Percentiles rank a stretch among this genome's conserved stretches.
phyloP scores from a whole-genome alignment of 1,140 invertebrate species.

The Tribolium madens region DNA sequence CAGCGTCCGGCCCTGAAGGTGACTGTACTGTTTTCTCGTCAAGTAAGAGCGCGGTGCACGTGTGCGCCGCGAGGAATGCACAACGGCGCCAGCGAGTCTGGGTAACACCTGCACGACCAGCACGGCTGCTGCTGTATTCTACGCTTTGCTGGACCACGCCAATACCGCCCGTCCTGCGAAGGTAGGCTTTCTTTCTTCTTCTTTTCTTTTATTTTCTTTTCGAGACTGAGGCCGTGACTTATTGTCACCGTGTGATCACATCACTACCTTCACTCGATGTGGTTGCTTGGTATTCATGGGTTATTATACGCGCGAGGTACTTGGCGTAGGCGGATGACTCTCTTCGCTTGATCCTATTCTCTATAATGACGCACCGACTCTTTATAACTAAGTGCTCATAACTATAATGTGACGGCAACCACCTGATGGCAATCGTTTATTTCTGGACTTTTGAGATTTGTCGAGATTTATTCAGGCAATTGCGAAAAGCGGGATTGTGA shows the following conservation, averaged over 20 bases:
- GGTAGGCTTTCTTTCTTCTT: slow-evolving; percentile 46
- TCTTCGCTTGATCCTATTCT: neutral
- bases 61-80: slow-evolving; percentile 59
- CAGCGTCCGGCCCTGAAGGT: slow-evolving; percentile 41
- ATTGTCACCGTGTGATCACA: neutral
- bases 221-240: neutral
- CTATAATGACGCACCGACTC: neutral
- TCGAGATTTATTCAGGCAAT: neutral
- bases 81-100: slow-evolving; percentile 60
- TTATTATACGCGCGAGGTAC: neutral
- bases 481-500: neutral
- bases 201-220: no score
- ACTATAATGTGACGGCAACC: neutral
- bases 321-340: neutral
- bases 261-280: neutral
- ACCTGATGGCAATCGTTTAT: neutral
- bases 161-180: slow-evolving; percentile 42
- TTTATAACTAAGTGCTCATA: neutral
- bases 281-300: neutral
- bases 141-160: slow-evolving; percentile 50
- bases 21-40: slow-evolving; percentile 47
- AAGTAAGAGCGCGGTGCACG: slow-evolving; percentile 51
- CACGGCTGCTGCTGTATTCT: slow-evolving; percentile 33
- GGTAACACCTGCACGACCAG: slow-evolving; percentile 58
- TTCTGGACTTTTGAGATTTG: neutral